Percentiles rank a stretch among this genome's conserved stretches.
These are phyloP conservation scores for Aphelocoma coerulescens DNA, from an alignment of 2,113 vertebrate genomes.

Conservation along the genomic window DNA sequence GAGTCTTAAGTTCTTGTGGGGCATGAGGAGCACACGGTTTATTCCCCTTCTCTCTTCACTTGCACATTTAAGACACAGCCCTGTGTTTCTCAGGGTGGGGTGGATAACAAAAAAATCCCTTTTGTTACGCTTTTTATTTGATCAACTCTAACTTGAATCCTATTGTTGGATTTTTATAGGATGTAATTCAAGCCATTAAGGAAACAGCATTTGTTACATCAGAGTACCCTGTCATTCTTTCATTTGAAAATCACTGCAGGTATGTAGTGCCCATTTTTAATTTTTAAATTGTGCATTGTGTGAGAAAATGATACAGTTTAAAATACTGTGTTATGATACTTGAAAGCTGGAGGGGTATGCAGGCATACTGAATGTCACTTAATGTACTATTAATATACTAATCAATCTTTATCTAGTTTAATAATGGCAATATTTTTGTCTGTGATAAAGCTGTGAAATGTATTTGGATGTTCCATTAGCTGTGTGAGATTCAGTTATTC, in stretches of 20 bases:
- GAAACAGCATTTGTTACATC: constrained; percentile 97
- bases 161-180: constrained; percentile 74
- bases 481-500: neutral
- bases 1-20: neutral
- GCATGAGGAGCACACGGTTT: neutral
- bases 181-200: constrained; percentile 96
- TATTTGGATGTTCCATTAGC: constrained; percentile 2
- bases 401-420: neutral
- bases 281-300: neutral
- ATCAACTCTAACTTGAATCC: constrained; percentile 9
- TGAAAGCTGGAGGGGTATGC: neutral
- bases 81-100: neutral
- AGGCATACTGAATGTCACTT: neutral
- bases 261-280: constrained; percentile 32
- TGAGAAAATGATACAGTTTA: neutral
- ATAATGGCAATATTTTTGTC: neutral
- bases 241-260: constrained; percentile 99
- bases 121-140: neutral
- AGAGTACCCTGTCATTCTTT: constrained; percentile 94
- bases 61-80: neutral
- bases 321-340: neutral
- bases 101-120: neutral
- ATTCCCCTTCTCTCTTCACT: neutral
- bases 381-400: neutral
- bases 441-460: neutral